A percentile compares a stretch with the other conserved stretches of the same genome.
Conservation (phyloP, 2,113 vertebrate species). For the Labeo catla region DNA sequence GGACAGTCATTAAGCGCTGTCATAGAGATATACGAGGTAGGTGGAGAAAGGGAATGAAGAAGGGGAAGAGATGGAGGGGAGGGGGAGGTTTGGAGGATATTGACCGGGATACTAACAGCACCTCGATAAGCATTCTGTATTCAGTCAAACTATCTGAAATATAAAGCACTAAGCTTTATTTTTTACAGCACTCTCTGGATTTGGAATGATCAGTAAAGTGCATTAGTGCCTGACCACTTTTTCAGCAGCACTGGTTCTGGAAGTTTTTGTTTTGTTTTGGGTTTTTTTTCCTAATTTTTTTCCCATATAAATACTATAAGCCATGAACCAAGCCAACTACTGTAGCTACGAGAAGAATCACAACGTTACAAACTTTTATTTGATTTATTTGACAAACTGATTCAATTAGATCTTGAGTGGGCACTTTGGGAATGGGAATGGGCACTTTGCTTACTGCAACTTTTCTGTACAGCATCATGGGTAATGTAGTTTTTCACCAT, state of each 20-base stretch:
- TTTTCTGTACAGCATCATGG: not conserved
- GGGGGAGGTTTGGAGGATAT: not conserved
- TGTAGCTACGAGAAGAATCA: not conserved
- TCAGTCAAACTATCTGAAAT: not conserved
- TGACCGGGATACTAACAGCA: constrained; percentile 26
- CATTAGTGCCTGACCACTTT: not conserved
- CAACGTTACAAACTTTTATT: not conserved
- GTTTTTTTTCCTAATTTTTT: not conserved
- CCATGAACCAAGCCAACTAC: not conserved
- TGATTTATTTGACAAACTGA: not conserved
- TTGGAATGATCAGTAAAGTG: not conserved
- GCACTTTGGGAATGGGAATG: too few relatives aligned
- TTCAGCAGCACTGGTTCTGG: not conserved
- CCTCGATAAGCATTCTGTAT: not conserved
- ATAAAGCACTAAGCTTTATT: not conserved
- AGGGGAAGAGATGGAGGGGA: constrained; percentile 5
- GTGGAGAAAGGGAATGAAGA: constrained; percentile 36
- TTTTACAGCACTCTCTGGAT: not conserved
- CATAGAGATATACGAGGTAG: constrained; percentile 42
- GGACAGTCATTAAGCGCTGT: constrained; percentile 38
- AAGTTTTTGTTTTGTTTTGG: not conserved
- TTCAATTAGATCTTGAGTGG: too few relatives aligned
- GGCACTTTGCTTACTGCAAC: too few relatives aligned
- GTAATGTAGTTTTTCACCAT: not conserved
- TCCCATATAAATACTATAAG: not conserved